Conservation (phyloP, 2,888 invertebrate genomes). For the Pyrrhosoma nymphula region DNA sequence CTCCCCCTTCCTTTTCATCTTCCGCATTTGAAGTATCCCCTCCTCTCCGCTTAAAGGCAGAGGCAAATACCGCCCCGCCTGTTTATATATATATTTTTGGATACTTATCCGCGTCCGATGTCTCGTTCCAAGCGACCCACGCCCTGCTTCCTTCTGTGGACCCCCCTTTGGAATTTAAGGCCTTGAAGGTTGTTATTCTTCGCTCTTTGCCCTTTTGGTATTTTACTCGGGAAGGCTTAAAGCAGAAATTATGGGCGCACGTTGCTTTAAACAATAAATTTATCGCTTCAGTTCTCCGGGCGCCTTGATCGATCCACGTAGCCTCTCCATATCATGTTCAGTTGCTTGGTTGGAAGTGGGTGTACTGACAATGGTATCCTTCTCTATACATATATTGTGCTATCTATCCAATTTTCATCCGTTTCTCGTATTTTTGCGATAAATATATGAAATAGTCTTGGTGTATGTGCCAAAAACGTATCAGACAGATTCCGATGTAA, state of each 20-base stretch:
- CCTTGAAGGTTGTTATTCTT: not conserved
- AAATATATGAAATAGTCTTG: too few relatives aligned
- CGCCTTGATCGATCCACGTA: not conserved
- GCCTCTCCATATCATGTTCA: not conserved
- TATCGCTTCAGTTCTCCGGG: not conserved
- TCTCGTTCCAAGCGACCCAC: not conserved
- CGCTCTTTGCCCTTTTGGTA: not conserved
- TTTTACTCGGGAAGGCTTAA: not conserved
- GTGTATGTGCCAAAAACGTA: too few relatives aligned
- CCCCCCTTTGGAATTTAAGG: not conserved
- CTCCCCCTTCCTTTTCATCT: not conserved
- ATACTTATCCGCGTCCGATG: conserved; percentile 26
- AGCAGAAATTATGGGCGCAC: not conserved
- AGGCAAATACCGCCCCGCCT: not conserved
- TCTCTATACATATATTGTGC: too few relatives aligned
- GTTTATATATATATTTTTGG: not conserved
- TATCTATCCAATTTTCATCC: too few relatives aligned
- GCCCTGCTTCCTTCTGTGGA: not conserved
- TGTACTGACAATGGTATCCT: too few relatives aligned
- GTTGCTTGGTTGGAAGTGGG: not conserved
- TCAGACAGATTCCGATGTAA: too few relatives aligned
- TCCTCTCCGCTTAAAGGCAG: not conserved
- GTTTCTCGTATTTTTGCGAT: too few relatives aligned
- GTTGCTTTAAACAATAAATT: not conserved
- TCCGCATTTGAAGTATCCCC: not conserved